Evolutionary conservation across 2,888 invertebrate genomes (phyloP), one percentile per base, ranked within the genome.

Genomic region (Agriotes lineatus): DNA sequence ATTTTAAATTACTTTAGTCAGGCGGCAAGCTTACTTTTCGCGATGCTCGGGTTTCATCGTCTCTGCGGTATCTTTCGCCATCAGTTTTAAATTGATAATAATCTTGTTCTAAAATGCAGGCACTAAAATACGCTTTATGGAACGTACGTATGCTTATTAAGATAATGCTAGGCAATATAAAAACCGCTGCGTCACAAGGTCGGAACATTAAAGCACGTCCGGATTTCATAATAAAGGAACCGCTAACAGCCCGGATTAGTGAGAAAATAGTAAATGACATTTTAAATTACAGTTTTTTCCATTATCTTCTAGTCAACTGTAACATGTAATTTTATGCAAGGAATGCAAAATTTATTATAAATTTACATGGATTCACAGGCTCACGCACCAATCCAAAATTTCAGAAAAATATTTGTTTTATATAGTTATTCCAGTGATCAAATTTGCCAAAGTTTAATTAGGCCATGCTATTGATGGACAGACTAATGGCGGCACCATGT

Each of bases 131-230:
- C 14, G 3, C 44, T 44, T 20, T 25, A 42, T 58, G 42, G 58
- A 25, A 42, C 22, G 20, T 25, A 42, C 42, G 45, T 60, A 60
- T 44, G 30, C 42, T 18, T 60, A 60, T 60, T 57, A 57, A 57
- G 42, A 42, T 42, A 42, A 42, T 42, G 59, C 35, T 35, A 44
- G 44, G 22, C 25, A 48, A 60, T 60, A 45, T 60, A 60, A 60
- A 60, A 45, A 45, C 48, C 48, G 59, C 48, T 60, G 35, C 44
- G 45, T 45, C 45, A 14, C 22, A 48, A 60, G 59, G 48, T 60
- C 48, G 35, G 59, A 60, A 35, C 19, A 45, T 60, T 60, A 60
- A 48, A 60, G 59, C 59, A 60, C 59, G 59, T 60, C 59, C 59
- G 59, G 44, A 60, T 60, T 60, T 60, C 59, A 60, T 60, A 45